Evolutionary conservation across 2,113 vertebrate genomes (phyloP), one percentile per base, ranked within the genome.

Genomic region (Microcebus jonahi): DNA sequence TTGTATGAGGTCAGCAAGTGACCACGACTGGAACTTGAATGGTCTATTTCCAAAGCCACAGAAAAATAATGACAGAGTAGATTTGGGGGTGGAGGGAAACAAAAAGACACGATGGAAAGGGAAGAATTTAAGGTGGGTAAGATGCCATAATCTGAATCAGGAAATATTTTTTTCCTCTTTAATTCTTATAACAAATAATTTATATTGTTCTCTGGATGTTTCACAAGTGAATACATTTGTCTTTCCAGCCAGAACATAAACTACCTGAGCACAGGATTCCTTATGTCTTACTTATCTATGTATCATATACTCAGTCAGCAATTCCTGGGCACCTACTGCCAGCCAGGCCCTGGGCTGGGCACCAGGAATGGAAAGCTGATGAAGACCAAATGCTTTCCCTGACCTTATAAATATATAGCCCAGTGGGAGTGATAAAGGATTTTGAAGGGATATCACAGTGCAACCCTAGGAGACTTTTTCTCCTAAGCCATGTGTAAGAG

Each of bases 151-250:
- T 77, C 65, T 23, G 21, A 90, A 90, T 61, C 18, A 81, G 57
- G 8, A 80, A 39, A 63, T 88, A 67, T 53, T 77, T 79, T 76
- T 29, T 6, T 71, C 31, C 34, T 55, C 5, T 65, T 85, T 90
- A 21, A 87, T 83, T 94, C 29, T 77, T 73, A 68, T 2, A 95
- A 27, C 29, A 79, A 94, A 73, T 55, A 36, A 95, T 55, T 77
- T 81, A 45, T 65, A 84, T 68, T 68, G 21, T 88, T 93, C 67
- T 94, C 53, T 57, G 90, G 45, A 84, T 75, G 53, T 75, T 92
- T 96, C 20, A 23, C 18, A 70, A 31, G 34, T 61, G 23, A 96
- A 67, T 61, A 27, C 8, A 36, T 39, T 75, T 68, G 3, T 73
- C 53, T 87, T 73, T 80, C 48, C 45, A 82, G 57, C 36, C 27